These are phyloP conservation scores for Helicolenus hilgendorfi DNA, from an alignment of 2,797 vertebrate genomes.

Conservation along the genomic window DNA sequence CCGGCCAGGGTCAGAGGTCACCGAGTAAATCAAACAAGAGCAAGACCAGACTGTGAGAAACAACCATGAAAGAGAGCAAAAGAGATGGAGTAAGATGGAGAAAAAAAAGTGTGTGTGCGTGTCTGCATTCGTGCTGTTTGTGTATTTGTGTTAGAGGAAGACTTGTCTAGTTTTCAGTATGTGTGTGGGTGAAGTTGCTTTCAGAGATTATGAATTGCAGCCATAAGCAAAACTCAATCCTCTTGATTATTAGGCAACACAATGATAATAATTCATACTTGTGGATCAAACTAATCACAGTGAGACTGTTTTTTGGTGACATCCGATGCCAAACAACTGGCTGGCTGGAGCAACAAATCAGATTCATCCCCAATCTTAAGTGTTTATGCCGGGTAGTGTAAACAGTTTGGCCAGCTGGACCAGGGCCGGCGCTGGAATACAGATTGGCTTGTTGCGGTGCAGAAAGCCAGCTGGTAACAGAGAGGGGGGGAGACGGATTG, in stretches of 20 bases:
- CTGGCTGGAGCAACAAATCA: constrained; percentile 60
- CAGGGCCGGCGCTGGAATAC: constrained; percentile 16
- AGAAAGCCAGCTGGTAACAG: constrained; percentile 15
- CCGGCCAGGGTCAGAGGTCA: constrained; percentile 75
- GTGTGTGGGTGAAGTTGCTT: constrained; percentile 49
- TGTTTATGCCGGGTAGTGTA: constrained; percentile 68
- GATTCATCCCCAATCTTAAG: constrained; percentile 56
- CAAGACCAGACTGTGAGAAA: constrained; percentile 84
- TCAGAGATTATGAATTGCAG: constrained; percentile 53
- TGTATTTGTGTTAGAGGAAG: constrained; percentile 60
- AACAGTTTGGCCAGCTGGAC: constrained; percentile 70
- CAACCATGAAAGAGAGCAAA: constrained; percentile 19
- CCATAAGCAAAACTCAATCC: constrained; percentile 62
- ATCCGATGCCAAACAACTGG: constrained; percentile 58
- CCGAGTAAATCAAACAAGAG: constrained; percentile 82
- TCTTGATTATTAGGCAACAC: constrained; percentile 67
- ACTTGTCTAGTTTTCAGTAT: constrained; percentile 18
- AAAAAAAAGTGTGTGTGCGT: background rate
- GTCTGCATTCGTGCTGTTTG: constrained; percentile 37
- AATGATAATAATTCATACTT: constrained; percentile 61
- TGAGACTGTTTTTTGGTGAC: constrained; percentile 31
- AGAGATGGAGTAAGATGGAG: background rate
- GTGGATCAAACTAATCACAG: constrained; percentile 37
- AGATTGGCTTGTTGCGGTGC: constrained; percentile 12
- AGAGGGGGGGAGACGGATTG: background rate